Evolutionary conservation across 2,797 vertebrate genomes (phyloP).

Genomic region (Gadopsis bispinosus): DNA sequence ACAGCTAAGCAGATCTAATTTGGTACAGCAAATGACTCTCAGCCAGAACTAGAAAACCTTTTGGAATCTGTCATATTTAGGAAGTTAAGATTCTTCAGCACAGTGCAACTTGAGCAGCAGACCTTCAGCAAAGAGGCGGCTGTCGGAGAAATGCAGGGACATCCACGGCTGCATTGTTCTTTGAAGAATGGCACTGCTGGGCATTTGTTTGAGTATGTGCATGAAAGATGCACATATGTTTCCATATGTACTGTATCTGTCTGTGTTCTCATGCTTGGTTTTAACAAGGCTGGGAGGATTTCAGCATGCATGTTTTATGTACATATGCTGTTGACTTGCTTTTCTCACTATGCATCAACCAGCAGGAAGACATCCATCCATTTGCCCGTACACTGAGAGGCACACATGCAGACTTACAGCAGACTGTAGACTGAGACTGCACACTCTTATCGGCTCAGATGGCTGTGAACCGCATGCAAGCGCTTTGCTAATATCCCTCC

Average conservation of each 20-base stretch:
- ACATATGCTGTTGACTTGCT: slow-evolving; percentile 13
- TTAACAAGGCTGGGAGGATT: slow-evolving; percentile 34
- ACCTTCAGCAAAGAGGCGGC: slow-evolving; percentile 8
- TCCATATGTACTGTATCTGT: slow-evolving; percentile 38
- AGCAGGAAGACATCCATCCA: slow-evolving; percentile 26
- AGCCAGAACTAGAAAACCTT: neutral
- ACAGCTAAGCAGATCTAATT: neutral
- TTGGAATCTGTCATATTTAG: neutral
- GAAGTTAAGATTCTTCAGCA: neutral
- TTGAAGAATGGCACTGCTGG: slow-evolving; percentile 33
- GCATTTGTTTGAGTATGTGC: slow-evolving; percentile 14
- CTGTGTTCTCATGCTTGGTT: slow-evolving; percentile 8
- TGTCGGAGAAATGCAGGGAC: slow-evolving; percentile 21
- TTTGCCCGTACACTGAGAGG: slow-evolving; percentile 16
- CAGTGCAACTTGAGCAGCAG: slow-evolving; percentile 16
- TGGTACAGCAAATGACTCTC: neutral
- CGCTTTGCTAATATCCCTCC: slow-evolving; percentile 60
- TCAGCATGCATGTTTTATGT: slow-evolving; percentile 39
- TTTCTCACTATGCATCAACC: slow-evolving; percentile 47
- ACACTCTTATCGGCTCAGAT: slow-evolving; percentile 68
- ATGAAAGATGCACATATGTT: slow-evolving; percentile 22
- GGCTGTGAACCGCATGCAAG: slow-evolving; percentile 65
- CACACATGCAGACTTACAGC: slow-evolving; percentile 32
- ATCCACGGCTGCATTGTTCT: slow-evolving; percentile 33
- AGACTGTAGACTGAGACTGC: slow-evolving; percentile 36